These are phyloP conservation scores for Colletes collaris DNA, from an alignment of 2,888 invertebrate species.

Conservation along the genomic window DNA sequence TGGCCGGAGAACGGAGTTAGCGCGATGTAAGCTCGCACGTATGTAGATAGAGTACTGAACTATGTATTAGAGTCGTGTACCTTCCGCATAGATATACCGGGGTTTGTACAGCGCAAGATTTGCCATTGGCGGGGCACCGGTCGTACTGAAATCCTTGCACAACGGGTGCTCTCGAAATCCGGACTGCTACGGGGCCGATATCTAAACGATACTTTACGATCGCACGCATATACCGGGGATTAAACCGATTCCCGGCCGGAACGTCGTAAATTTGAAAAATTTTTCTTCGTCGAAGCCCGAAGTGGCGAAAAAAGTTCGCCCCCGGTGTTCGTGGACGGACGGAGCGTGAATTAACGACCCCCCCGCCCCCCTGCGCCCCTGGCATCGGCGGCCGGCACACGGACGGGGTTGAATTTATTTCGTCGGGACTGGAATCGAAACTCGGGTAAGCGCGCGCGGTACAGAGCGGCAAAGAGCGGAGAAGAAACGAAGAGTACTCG, in stretches of 20 bases:
- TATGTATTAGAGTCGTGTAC: slow-evolving; percentile 79
- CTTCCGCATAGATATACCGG: slow-evolving; percentile 71
- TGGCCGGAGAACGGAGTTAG: slow-evolving; percentile 71
- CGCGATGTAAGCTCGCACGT: slow-evolving; percentile 77
- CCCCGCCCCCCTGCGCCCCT: too few relatives aligned
- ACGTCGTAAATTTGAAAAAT: slow-evolving; percentile 43
- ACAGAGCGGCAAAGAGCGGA: background rate
- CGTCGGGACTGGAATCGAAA: background rate
- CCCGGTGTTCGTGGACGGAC: background rate
- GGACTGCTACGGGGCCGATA: slow-evolving; percentile 14
- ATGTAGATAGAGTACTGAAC: slow-evolving; percentile 79
- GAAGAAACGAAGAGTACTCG: slow-evolving; percentile 26
- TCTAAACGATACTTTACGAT: slow-evolving; percentile 63
- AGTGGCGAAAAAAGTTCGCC: background rate
- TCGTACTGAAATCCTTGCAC: slow-evolving; percentile 68
- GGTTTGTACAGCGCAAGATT: slow-evolving; percentile 77
- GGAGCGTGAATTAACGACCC: background rate
- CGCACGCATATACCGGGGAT: background rate
- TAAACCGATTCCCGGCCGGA: too few relatives aligned
- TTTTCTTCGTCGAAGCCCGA: background rate
- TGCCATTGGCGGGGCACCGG: slow-evolving; percentile 68
- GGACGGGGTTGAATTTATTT: background rate
- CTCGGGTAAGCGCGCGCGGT: background rate
- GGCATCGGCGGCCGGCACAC: too few relatives aligned
- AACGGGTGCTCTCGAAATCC: slow-evolving; percentile 71